phyloP scores from a whole-genome alignment of 2,113 vertebrate genomes.

The Myotis yumanensis region DNA sequence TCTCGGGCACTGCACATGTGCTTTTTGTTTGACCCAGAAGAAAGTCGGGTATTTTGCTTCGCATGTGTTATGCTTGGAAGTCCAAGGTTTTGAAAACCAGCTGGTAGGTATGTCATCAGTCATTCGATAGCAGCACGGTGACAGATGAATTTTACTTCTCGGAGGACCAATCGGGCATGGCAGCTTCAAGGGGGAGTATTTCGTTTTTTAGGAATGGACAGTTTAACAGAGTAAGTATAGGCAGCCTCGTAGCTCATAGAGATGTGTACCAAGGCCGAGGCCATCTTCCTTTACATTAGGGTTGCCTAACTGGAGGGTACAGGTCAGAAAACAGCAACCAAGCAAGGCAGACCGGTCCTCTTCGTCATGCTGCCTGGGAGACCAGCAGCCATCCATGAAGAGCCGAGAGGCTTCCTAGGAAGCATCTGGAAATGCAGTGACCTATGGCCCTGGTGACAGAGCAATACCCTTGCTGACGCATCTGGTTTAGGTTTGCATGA shows the following conservation, averaged over 20 bases:
- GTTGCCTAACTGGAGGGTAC: accelerated
- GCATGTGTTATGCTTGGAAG: neutral
- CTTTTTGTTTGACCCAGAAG: neutral
- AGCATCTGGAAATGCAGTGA: neutral
- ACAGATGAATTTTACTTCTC: neutral
- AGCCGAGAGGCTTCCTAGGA: neutral
- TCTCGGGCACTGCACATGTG: accelerated
- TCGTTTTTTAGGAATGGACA: neutral
- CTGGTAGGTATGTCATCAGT: neutral
- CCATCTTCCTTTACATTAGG: neutral
- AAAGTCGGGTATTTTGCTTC: neutral
- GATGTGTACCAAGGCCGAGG: accelerated
- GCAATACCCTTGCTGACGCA: accelerated
- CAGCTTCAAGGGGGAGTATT: neutral
- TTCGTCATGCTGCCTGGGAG: accelerated
- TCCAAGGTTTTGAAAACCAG: neutral
- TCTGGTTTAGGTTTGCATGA: neutral
- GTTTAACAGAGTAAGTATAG: accelerated
- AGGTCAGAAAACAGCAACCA: accelerated
- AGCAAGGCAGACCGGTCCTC: accelerated
- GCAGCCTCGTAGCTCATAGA: accelerated
- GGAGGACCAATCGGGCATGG: neutral
- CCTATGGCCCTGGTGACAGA: accelerated
- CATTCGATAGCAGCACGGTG: accelerated
- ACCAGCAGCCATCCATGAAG: neutral